Evolutionary conservation across 1,140 invertebrate species (phyloP).

Genomic region (Saccostrea cuccullata): DNA sequence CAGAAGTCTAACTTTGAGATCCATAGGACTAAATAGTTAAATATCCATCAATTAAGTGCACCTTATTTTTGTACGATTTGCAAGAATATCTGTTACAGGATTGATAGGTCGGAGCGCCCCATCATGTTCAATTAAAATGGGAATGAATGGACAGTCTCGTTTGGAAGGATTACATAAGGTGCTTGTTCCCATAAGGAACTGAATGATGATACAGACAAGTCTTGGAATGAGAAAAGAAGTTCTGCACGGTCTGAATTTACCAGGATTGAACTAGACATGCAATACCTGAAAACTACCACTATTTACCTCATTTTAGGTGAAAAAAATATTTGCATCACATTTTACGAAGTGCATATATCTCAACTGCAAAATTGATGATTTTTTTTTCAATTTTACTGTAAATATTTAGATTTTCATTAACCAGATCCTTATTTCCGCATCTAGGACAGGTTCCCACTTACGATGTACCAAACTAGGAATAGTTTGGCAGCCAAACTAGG

Average conservation of each 20-base stretch:
- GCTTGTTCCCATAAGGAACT: conserved; percentile 32
- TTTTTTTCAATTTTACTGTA: too few relatives aligned
- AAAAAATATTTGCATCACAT: neutral
- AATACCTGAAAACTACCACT: conserved; percentile 37
- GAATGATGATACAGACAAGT: neutral
- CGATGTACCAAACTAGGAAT: conserved; percentile 22
- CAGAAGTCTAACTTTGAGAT: too few relatives aligned
- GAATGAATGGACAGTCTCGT: conserved; percentile 37
- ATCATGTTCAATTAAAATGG: conserved; percentile 43
- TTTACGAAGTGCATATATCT: too few relatives aligned
- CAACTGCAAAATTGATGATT: too few relatives aligned
- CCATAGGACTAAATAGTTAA: neutral
- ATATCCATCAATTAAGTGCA: neutral
- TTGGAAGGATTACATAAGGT: neutral
- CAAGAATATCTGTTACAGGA: neutral
- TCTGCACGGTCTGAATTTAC: neutral
- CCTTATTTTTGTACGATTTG: neutral
- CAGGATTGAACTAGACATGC: conserved; percentile 36
- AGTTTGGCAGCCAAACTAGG: conserved; percentile 21
- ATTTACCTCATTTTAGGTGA: conserved; percentile 40
- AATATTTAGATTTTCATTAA: too few relatives aligned
- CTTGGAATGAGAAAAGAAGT: conserved; percentile 22
- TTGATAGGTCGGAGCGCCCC: neutral
- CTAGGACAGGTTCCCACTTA: too few relatives aligned
- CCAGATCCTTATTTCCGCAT: too few relatives aligned